phyloP scores from a whole-genome alignment of 1,140 invertebrate species.

The Prorops nasuta region DNA sequence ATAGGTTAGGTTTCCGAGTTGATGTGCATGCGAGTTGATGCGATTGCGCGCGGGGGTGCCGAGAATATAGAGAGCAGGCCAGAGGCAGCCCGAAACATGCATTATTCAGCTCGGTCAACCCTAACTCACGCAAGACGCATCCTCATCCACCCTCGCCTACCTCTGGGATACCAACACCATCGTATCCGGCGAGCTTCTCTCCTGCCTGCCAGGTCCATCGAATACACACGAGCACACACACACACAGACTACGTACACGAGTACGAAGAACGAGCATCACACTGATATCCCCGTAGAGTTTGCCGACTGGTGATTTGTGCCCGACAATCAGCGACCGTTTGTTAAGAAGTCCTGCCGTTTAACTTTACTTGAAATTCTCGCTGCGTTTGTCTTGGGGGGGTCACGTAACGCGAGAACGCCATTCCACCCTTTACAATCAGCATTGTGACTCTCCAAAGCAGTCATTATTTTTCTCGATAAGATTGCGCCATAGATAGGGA shows the following conservation, averaged over 20 bases:
- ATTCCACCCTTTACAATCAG: too few species aligned
- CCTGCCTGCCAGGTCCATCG: too few species aligned
- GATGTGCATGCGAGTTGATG: conserved; percentile 16
- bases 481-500: too few species aligned
- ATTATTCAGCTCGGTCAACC: conserved; percentile 49
- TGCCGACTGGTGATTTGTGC: conserved; percentile 32
- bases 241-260: too few species aligned
- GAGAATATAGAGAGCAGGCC: conserved; percentile 35
- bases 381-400: background rate
- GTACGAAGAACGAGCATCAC: too few species aligned
- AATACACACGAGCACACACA: too few species aligned
- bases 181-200: too few species aligned
- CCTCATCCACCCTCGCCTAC: conserved; percentile 23
- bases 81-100: conserved; percentile 40
- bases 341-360: conserved; percentile 28
- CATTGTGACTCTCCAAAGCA: too few species aligned
- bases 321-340: conserved; percentile 29
- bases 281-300: conserved; percentile 4
- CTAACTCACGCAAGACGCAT: conserved; percentile 51
- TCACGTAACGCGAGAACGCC: too few species aligned
- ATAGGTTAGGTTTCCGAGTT: conserved; percentile 20
- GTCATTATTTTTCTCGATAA: too few species aligned
- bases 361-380: too few species aligned
- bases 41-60: conserved; percentile 20
- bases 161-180: background rate